Evolutionary conservation across 2,113 vertebrate genomes (phyloP).

Genomic region (Porphyrio hochstetteri): DNA sequence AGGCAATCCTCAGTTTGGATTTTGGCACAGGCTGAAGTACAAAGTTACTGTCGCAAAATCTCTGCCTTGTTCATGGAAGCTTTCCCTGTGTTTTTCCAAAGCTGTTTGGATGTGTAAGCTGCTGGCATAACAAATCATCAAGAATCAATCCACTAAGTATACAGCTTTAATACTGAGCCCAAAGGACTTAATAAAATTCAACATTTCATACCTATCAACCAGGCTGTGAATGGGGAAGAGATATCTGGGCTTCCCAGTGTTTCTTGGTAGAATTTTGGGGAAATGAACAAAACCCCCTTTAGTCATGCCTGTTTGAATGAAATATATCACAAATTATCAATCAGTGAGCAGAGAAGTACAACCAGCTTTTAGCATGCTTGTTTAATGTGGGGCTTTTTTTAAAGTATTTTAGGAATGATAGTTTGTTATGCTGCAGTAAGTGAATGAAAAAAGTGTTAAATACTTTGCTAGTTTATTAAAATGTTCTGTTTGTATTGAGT

Average conservation of each 20-base stretch:
- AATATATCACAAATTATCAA: not conserved
- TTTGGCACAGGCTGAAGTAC: not conserved
- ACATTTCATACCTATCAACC: not conserved
- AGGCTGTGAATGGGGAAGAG: not conserved
- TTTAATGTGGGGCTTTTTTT: not conserved
- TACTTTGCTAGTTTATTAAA: not conserved
- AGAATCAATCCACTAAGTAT: not conserved
- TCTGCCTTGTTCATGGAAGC: not conserved
- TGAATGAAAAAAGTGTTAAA: not conserved
- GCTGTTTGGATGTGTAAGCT: not conserved
- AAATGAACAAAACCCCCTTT: not conserved
- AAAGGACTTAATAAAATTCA: not conserved
- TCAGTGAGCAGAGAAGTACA: not conserved
- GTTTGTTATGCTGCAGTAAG: not conserved
- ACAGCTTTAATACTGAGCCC: not conserved
- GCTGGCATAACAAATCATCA: not conserved
- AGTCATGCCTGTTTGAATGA: not conserved
- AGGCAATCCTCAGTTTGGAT: not conserved
- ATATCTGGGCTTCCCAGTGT: not conserved
- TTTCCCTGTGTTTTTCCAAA: not conserved
- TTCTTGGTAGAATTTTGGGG: not conserved
- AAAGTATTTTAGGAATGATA: not conserved
- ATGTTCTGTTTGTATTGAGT: not conserved
- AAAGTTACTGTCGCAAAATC: not conserved
- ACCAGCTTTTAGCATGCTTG: not conserved